phyloP scores from a whole-genome alignment of 2,888 invertebrate species.

The Aspidiotus destructor region DNA sequence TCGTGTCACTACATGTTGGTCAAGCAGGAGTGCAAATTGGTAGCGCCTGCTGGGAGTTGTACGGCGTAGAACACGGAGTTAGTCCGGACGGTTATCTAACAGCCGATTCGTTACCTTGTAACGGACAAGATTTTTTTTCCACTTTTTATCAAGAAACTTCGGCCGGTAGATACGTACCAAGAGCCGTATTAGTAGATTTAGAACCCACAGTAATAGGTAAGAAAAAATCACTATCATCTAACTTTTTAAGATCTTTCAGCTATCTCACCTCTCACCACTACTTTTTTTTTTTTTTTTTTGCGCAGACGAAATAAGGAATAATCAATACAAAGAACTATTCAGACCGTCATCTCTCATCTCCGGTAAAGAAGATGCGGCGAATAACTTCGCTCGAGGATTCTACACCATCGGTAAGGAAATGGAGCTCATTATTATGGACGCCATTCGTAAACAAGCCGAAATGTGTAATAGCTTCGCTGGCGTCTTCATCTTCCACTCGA shows the following conservation, averaged over 20 bases:
- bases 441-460: conserved; percentile 39
- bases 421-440: conserved; percentile 48
- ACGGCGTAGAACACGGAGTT: conserved; percentile 43
- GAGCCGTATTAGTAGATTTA: conserved; percentile 51
- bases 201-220: conserved; percentile 54
- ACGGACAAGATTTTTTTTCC: conserved; percentile 43
- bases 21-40: conserved; percentile 43
- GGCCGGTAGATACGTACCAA: conserved; percentile 51
- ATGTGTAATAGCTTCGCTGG: conserved; percentile 16
- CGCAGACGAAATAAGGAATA: conserved; percentile 76
- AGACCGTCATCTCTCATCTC: conserved; percentile 59
- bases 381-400: conserved; percentile 58
- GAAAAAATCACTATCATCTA: background rate
- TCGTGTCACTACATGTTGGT: conserved; percentile 44
- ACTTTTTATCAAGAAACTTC: conserved; percentile 47
- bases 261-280: too few relatives aligned
- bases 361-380: conserved; percentile 58
- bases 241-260: too few relatives aligned
- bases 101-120: conserved; percentile 46
- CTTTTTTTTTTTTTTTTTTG: too few relatives aligned
- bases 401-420: conserved; percentile 55
- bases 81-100: conserved; percentile 47
- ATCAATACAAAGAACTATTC: conserved; percentile 60
- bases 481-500: conserved; percentile 23
- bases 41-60: conserved; percentile 42